Conservation (phyloP, 2,888 invertebrate species). For the Oscheius sp. region DNA sequence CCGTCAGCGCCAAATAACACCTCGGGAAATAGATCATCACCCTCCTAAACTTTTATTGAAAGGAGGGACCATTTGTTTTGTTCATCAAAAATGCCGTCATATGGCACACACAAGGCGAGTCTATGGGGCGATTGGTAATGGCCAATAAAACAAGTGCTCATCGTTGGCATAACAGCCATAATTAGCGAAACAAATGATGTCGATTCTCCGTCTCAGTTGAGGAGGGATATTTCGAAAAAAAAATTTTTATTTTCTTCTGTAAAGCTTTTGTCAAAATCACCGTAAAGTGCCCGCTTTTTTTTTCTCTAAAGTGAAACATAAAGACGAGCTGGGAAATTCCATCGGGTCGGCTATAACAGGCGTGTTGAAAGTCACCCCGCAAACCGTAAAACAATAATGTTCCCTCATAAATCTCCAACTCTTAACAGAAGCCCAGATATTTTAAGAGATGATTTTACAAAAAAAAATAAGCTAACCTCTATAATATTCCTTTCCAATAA, state of each 20-base stretch:
- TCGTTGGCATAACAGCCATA: constrained; percentile 23
- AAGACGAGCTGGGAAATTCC: constrained; percentile 9
- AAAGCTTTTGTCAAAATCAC: no score
- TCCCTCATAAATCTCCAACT: constrained; percentile 4
- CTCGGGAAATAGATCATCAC: background rate
- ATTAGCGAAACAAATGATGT: constrained; percentile 26
- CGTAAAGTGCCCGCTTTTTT: background rate
- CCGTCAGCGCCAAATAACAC: background rate
- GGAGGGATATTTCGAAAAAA: no score
- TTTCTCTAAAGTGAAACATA: background rate
- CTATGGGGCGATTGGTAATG: constrained; percentile 17
- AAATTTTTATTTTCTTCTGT: no score
- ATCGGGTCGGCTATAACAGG: constrained; percentile 14
- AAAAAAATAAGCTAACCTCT: background rate
- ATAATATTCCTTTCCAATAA: no score
- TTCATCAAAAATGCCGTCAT: background rate
- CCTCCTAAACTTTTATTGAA: background rate
- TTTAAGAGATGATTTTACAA: background rate
- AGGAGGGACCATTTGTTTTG: background rate
- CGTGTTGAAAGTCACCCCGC: constrained; percentile 21
- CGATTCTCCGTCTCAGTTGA: background rate
- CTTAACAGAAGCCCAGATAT: constrained; percentile 6
- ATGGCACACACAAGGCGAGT: background rate
- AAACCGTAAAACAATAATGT: constrained; percentile 21
- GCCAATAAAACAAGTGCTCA: constrained; percentile 26